A percentile compares a stretch with the other conserved stretches of the same genome.
Evolutionary conservation across 2,113 vertebrate species (phyloP).

Genomic region (Pseudopodoces humilis): DNA sequence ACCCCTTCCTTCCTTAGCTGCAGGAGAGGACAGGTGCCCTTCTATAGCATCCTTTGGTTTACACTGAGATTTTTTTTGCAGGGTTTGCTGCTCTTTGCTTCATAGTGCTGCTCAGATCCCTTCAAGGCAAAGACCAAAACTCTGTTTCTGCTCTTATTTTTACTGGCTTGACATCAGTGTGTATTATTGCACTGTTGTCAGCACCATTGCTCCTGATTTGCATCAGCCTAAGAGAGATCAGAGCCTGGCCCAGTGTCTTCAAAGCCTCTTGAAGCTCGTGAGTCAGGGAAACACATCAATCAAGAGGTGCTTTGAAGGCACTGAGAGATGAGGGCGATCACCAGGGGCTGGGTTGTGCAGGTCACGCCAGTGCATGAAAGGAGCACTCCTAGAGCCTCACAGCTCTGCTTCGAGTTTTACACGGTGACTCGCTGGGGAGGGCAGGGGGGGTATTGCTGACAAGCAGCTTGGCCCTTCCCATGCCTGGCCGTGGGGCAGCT

Average conservation of each 20-base stretch:
- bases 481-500: background rate
- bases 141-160: conserved; percentile 49
- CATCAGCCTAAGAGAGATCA: conserved; percentile 55
- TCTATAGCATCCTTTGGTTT: background rate
- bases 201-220: conserved; percentile 63
- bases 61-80: background rate
- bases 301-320: conserved; percentile 56
- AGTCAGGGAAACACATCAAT: conserved; percentile 65
- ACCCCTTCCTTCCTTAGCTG: background rate
- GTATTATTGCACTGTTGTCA: conserved; percentile 55
- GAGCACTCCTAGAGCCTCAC: background rate
- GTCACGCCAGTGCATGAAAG: conserved; percentile 30
- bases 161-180: conserved; percentile 62
- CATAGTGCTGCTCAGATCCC: background rate
- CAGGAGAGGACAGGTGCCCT: background rate
- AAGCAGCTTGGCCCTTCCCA: background rate
- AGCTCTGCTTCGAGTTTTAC: conserved; percentile 60
- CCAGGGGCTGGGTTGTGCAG: conserved; percentile 32
- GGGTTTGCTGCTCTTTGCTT: background rate
- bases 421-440: background rate
- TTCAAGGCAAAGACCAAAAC: conserved; percentile 39
- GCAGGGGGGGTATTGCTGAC: background rate
- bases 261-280: conserved; percentile 52
- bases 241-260: conserved; percentile 49
- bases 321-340: conserved; percentile 13